A percentile compares a stretch with the other conserved stretches of the same genome.
These are phyloP conservation scores for Drosophila kokeensis DNA, from an alignment of 2,888 invertebrate genomes.

Conservation along the genomic window DNA sequence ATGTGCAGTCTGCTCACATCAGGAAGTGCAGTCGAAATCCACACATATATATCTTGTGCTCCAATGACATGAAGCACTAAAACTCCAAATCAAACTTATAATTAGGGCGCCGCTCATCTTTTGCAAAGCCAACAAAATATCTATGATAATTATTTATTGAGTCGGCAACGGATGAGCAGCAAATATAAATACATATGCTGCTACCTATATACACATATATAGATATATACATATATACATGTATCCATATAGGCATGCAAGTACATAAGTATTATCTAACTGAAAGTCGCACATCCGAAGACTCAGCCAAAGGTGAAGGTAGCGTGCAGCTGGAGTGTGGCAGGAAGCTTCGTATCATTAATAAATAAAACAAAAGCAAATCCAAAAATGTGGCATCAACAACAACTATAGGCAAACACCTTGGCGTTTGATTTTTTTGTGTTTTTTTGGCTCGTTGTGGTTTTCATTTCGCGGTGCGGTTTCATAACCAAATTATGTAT, in stretches of 20 bases:
- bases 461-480: slow-evolving; percentile 52
- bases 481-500: slow-evolving; percentile 63
- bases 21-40: slow-evolving; percentile 20
- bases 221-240: background rate
- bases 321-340: slow-evolving; percentile 42
- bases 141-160: slow-evolving; percentile 19
- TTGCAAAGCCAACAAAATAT: background rate
- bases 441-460: slow-evolving; percentile 36
- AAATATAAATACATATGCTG: slow-evolving; percentile 17
- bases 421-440: slow-evolving; percentile 33
- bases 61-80: slow-evolving; percentile 60
- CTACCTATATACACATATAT: background rate
- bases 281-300: slow-evolving; percentile 44
- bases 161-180: slow-evolving; percentile 29
- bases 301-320: slow-evolving; percentile 63
- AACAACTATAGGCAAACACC: slow-evolving; percentile 30
- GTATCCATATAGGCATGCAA: background rate
- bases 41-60: slow-evolving; percentile 29
- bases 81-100: slow-evolving; percentile 17
- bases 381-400: slow-evolving; percentile 17
- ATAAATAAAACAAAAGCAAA: slow-evolving; percentile 51
- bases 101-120: slow-evolving; percentile 10
- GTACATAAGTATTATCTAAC: slow-evolving; percentile 48
- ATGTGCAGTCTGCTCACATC: background rate
- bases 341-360: slow-evolving; percentile 63